A percentile compares a stretch with the other conserved stretches of the same genome.
Conservation (phyloP, 2,113 vertebrate genomes). For the Raja brachyura region DNA sequence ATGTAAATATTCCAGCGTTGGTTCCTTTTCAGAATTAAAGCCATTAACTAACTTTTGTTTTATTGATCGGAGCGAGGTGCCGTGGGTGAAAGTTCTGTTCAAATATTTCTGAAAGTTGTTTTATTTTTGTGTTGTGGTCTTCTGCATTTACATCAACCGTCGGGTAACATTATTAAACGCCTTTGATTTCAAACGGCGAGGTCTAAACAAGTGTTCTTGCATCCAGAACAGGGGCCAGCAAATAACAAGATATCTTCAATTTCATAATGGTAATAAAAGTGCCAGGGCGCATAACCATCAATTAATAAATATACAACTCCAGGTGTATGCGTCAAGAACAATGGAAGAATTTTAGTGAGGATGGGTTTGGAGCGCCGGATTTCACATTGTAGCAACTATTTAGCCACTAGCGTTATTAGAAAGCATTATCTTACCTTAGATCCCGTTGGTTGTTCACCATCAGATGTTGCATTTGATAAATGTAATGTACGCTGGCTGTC, state of each 20-base stretch:
- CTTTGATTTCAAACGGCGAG: not conserved
- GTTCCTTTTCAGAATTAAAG: not conserved
- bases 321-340: too few relatives aligned
- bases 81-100: not conserved
- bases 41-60: not conserved
- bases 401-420: not conserved
- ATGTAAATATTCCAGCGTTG: not conserved
- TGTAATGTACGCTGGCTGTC: not conserved
- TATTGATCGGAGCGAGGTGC: not conserved
- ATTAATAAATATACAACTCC: too few relatives aligned
- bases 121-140: not conserved
- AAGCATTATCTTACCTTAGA: not conserved
- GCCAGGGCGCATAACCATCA: too few relatives aligned
- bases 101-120: too few relatives aligned
- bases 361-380: too few relatives aligned
- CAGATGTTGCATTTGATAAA: slow-evolving; percentile 5
- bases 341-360: too few relatives aligned
- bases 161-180: not conserved
- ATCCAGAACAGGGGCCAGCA: not conserved
- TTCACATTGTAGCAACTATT: too few relatives aligned
- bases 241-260: too few relatives aligned
- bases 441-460: not conserved
- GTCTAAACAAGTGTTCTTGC: not conserved
- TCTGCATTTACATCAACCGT: not conserved
- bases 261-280: too few relatives aligned